Evolutionary conservation across 2,888 invertebrate species (phyloP), one percentile per base, ranked within the genome.

Genomic region (Timema podura): DNA sequence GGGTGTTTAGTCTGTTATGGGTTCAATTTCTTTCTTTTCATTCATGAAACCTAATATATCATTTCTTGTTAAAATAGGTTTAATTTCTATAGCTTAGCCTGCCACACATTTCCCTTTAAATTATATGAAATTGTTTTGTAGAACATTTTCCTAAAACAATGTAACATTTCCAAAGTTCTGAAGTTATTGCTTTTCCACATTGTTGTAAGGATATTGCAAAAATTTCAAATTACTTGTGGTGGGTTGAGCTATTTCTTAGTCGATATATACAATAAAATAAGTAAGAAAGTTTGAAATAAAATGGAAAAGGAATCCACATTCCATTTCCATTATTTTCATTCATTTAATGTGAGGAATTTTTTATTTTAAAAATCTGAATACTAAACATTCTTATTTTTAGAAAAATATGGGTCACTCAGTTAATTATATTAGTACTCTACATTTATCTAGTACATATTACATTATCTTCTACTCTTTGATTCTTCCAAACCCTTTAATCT

Each of bases 331-430:
- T 61, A 44, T 61, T 61, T 61, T 54, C 59, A 65, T 69, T 45
- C 65, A 45, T 65, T n/a, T 65, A 69, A 69, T 69, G 69, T 69
- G 69, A 69, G 69, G 69, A 69, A 69, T 69, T 69, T 69, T 57
- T 30, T 46, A 47, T 48, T 15, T 48, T 30, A 2, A 30, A 30
- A 30, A 30, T 30, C 30, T 30, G 30, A 30, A 30, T 30, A 30
- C 30, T 30, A 30, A 30, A 30, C 30, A 30, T 30, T 30, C 3
- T 30, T 30, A 30, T 30, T 30, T 30, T 30, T 30, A 30, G 30
- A 30, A 30, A 30, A 30, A 30, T 30, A 30, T 30, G 30, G 30
- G 30, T 30, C 30, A 30, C 30, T 30, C 30, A 30, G 30, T 30
- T 30, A 30, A 30, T 30, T 1, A 30, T 30, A 2, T 30, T 30